Percentiles rank a stretch among this genome's conserved stretches.
Conservation (phyloP, 1,140 invertebrate genomes). For the Mylabris phalerata region DNA sequence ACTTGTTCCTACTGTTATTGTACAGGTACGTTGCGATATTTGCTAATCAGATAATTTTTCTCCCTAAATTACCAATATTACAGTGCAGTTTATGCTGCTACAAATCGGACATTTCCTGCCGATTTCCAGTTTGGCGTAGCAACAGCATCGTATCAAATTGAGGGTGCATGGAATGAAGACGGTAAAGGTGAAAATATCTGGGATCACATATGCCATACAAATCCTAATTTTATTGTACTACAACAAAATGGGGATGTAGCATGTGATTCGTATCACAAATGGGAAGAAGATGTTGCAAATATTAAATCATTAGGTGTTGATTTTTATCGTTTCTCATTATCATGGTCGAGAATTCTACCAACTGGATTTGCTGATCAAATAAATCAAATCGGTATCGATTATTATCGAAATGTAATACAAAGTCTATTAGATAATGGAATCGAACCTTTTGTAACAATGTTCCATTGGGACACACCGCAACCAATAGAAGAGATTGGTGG, state of each 20-base stretch:
- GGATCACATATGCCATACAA: conserved; percentile 1
- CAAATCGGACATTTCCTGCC: conserved; percentile 44
- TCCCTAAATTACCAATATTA: too few species aligned
- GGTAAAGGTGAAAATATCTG: conserved; percentile 36
- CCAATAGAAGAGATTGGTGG: conserved; percentile 44
- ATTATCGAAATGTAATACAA: conserved; percentile 53
- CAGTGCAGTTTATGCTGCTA: neutral
- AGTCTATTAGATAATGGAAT: conserved; percentile 44
- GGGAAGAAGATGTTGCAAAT: conserved; percentile 48
- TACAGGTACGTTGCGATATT: conserved; percentile 21
- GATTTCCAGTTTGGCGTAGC: conserved; percentile 39
- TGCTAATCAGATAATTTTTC: too few species aligned
- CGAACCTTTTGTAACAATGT: conserved; percentile 47
- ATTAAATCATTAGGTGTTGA: conserved; percentile 46
- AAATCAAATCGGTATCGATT: conserved; percentile 32
- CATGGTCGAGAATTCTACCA: conserved; percentile 48
- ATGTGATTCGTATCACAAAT: conserved; percentile 53
- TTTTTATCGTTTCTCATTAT: conserved; percentile 53
- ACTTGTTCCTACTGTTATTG: too few species aligned
- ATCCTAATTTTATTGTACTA: neutral
- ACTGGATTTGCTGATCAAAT: conserved; percentile 11
- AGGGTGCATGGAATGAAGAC: conserved; percentile 42
- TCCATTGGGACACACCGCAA: conserved; percentile 43
- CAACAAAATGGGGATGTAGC: conserved; percentile 46
- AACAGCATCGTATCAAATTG: conserved; percentile 40